Base-by-base conservation (phyloP, 2,888 invertebrate species). In the Ornithoptera alexandrae region DNA sequence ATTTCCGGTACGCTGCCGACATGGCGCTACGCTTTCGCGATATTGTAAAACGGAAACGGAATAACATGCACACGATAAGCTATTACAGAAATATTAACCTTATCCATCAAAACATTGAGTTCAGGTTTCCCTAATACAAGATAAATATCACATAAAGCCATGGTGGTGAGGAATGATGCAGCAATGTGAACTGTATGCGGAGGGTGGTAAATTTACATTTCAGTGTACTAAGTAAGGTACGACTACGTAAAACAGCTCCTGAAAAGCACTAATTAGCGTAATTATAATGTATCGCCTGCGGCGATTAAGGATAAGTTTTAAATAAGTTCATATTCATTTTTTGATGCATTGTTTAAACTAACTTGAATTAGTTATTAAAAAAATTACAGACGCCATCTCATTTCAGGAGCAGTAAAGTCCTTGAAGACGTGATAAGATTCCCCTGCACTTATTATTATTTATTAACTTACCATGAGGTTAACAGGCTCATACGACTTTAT, bases 181-280 rank as follows among this genome's bases (percentile, higher is more conserved):
- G 46, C 15, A 46, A 46, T 46, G 12, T 46, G 46, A 46, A 46
- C 46, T 15, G 46, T 46, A 3, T 2, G 12, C 3, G 46, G 1
- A 15, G 12, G 46, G 15, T 15, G 1, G 12, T 12, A 4, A 46
- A 12, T 46, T 15, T 46, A 46, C 3, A 46, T 46, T 46, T 46
- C 15, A 15, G 12, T 46, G 46, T 15, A 15, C 46, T 46, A 15
- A 15, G 15, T 46, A 15, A 46, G 46, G 46, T 15, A 17, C 12
- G 46, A 1, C 2, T 12, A 3, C 46, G 46, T 46, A 46, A 46
- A 46, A 46, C 12, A n/a, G 56, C 24, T 10, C 22, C 22, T 46
- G 58, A 39, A 46, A 65, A 42, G 53, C 58, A 36, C 42, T 65
- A 65, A 65, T 65, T 58, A 58, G 65, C 18, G 42, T 24, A 22